A percentile compares a stretch with the other conserved stretches of the same genome.
Conservation (phyloP, 2,797 vertebrate genomes). For the Molossus molossus region DNA sequence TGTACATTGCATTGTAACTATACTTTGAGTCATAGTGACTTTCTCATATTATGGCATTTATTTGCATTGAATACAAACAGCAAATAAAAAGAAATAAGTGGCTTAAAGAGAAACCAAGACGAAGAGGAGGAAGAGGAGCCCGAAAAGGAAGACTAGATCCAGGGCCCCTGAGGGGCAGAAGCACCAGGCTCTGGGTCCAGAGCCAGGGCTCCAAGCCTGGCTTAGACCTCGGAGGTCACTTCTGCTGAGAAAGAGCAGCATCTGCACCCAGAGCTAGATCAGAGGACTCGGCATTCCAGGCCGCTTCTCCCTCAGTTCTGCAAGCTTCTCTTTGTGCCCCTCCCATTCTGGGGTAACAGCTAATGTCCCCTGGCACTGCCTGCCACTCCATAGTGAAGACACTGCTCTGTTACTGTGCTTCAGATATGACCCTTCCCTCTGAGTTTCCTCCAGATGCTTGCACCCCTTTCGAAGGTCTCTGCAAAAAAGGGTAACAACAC, state of each 20-base stretch:
- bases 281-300: rapidly evolving
- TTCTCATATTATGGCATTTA: slow-evolving; percentile 68
- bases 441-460: background rate
- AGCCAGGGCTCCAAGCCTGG: background rate
- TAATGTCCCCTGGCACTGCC: background rate
- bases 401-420: background rate
- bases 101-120: slow-evolving; percentile 37
- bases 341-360: too few relatives aligned
- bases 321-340: background rate
- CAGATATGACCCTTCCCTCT: background rate
- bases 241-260: background rate
- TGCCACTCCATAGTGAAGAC: background rate
- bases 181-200: background rate
- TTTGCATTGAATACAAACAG: slow-evolving; percentile 77
- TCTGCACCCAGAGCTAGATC: rapidly evolving
- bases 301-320: background rate
- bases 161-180: too few relatives aligned
- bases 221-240: background rate
- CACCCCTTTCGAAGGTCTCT: background rate
- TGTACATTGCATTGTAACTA: slow-evolving; percentile 80
- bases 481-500: background rate
- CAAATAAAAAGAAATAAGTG: background rate
- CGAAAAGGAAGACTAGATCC: background rate
- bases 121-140: rapidly evolving
- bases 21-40: slow-evolving; percentile 81